Evolutionary conservation across 2,113 vertebrate genomes (phyloP).

Genomic region (Bothrops jararaca): DNA sequence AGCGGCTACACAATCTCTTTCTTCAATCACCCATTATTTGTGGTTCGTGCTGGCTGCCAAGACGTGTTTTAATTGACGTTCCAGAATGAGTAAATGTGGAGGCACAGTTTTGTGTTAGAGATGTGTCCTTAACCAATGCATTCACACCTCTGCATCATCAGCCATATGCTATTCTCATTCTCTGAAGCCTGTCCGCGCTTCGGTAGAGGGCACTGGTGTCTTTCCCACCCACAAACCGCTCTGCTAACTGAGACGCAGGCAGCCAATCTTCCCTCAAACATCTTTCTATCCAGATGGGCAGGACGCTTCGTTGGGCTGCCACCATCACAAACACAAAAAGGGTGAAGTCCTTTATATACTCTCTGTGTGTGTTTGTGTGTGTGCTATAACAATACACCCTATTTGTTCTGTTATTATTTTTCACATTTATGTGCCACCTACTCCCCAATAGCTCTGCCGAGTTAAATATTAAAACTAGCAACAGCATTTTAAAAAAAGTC

Average conservation of each 20-base stretch:
- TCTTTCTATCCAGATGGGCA: neutral
- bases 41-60: neutral
- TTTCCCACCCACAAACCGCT: neutral
- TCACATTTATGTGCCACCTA: neutral
- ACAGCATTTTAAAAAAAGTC: neutral
- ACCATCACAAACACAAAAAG: neutral
- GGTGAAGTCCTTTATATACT: neutral
- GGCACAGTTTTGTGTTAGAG: neutral
- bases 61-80: neutral
- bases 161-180: neutral
- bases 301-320: neutral
- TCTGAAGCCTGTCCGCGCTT: neutral
- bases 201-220: neutral
- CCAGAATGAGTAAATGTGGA: neutral
- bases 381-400: neutral
- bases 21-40: neutral
- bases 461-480: neutral
- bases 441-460: neutral
- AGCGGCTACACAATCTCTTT: neutral
- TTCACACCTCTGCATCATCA: neutral
- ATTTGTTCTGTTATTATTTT: neutral
- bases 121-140: neutral
- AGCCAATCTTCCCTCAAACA: neutral
- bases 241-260: neutral
- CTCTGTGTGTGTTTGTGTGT: neutral